Conservation (phyloP, 2,888 invertebrate genomes). For the Thumatha senex region DNA sequence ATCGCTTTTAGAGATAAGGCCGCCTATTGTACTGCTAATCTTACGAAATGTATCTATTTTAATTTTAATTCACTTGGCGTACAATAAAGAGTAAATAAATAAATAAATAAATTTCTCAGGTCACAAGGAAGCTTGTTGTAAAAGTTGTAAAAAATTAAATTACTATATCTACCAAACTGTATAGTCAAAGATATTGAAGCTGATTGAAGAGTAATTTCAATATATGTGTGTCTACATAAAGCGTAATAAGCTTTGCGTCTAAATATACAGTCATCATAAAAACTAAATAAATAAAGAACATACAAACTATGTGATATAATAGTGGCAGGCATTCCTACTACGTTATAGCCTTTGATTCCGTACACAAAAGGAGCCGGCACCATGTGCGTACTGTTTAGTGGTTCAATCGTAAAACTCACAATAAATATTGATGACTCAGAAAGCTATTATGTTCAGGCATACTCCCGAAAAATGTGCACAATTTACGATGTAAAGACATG, state of each 20-base stretch:
- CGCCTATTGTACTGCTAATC: no score
- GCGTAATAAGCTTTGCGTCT: background rate
- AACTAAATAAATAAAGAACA: conserved; percentile 21
- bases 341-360: conserved; percentile 45
- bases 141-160: no score
- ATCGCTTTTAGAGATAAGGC: no score
- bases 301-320: conserved; percentile 14
- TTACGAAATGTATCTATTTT: no score
- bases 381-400: conserved; percentile 62
- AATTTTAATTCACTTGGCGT: no score
- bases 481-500: conserved; percentile 74
- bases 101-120: no score
- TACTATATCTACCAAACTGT: background rate
- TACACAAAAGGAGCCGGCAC: conserved; percentile 48
- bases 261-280: conserved; percentile 5
- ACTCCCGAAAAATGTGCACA: conserved; percentile 73
- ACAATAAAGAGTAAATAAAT: no score
- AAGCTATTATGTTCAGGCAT: conserved; percentile 72
- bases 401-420: conserved; percentile 70
- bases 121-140: no score
- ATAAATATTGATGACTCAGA: conserved; percentile 79
- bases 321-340: no score
- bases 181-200: no score
- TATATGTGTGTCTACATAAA: no score
- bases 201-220: no score